phyloP scores from a whole-genome alignment of 2,888 invertebrate species.

The Bembecia ichneumoniformis region DNA sequence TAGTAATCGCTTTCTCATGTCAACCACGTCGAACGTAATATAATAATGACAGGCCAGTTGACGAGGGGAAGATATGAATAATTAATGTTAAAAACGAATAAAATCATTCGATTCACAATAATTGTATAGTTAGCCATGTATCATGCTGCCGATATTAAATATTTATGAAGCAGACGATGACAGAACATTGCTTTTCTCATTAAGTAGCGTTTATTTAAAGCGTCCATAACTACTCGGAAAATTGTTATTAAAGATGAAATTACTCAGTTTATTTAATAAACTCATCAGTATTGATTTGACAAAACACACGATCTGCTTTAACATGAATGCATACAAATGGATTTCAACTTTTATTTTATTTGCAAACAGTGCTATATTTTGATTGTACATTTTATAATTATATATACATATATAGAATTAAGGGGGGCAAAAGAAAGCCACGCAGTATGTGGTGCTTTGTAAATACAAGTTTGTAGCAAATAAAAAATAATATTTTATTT shows the following conservation, averaged over 20 bases:
- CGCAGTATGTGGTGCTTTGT: no score
- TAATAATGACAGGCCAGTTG: not conserved
- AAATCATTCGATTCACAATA: constrained; percentile 1
- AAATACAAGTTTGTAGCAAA: no score
- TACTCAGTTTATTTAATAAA: not conserved
- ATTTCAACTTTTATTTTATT: no score
- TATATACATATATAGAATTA: no score
- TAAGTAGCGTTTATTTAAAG: constrained; percentile 4
- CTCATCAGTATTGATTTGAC: not conserved
- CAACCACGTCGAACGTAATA: constrained; percentile 2
- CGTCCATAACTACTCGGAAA: not conserved
- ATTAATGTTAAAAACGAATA: not conserved
- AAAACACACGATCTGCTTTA: not conserved
- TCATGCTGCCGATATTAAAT: not conserved
- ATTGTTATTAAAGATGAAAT: constrained; percentile 1
- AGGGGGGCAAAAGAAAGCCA: no score
- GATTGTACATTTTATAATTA: no score
- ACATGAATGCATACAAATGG: not conserved
- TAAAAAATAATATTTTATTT: no score
- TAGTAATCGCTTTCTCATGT: constrained; percentile 11
- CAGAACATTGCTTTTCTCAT: constrained; percentile 5
- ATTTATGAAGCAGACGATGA: constrained; percentile 4
- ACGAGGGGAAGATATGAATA: not conserved
- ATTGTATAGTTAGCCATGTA: not conserved
- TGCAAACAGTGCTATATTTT: no score